These are phyloP conservation scores for Holcopasites calliopsidis DNA, from an alignment of 1,140 invertebrate species.

Conservation along the genomic window DNA sequence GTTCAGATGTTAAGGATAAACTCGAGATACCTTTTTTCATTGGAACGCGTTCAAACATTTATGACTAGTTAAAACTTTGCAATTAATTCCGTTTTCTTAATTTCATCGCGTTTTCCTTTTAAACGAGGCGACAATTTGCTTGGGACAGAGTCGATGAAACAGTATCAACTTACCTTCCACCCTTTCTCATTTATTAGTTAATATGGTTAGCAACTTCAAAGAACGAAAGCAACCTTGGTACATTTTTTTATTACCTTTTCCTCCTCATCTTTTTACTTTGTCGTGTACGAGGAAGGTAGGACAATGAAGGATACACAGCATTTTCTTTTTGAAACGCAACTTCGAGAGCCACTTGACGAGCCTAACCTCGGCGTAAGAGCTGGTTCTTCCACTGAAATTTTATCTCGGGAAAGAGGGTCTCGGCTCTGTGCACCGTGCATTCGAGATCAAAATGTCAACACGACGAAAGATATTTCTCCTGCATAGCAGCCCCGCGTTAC, in stretches of 20 bases:
- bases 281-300: not conserved
- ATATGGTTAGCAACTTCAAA: not conserved
- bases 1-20: too few relatives aligned
- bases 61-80: too few relatives aligned
- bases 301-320: not conserved
- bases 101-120: not conserved
- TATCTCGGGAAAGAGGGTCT: constrained; percentile 17
- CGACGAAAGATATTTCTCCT: constrained; percentile 20
- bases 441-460: constrained; percentile 26
- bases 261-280: not conserved
- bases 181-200: constrained; percentile 6
- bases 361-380: constrained; percentile 4
- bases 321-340: not conserved
- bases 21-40: too few relatives aligned
- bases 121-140: too few relatives aligned
- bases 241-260: too few relatives aligned
- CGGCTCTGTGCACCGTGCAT: constrained; percentile 1
- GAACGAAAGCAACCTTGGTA: too few relatives aligned
- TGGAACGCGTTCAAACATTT: too few relatives aligned
- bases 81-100: too few relatives aligned
- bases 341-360: constrained; percentile 9
- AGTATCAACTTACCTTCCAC: not conserved
- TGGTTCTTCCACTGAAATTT: constrained; percentile 28
- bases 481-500: not conserved
- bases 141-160: not conserved